phyloP scores from a whole-genome alignment of 2,113 vertebrate species.

The Kryptolebias marmoratus region DNA sequence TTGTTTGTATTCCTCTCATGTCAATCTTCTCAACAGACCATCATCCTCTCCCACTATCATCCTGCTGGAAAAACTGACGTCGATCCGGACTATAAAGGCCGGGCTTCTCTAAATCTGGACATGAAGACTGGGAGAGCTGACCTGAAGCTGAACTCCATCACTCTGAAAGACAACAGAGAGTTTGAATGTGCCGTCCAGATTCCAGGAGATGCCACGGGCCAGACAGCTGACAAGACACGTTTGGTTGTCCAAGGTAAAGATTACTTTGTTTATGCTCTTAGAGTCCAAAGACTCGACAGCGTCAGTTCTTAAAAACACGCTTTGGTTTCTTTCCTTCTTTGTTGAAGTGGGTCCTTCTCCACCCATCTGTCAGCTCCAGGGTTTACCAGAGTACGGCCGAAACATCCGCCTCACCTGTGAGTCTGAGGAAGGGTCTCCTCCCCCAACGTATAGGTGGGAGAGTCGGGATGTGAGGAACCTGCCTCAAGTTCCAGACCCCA shows the following conservation, averaged over 20 bases:
- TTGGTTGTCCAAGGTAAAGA: conserved; percentile 62
- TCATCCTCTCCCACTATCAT: conserved; percentile 22
- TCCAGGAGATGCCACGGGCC: conserved; percentile 16
- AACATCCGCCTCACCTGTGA: conserved; percentile 86
- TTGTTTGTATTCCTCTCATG: background rate
- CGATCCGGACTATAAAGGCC: accelerated
- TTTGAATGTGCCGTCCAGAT: conserved; percentile 63
- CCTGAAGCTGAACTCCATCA: conserved; percentile 52
- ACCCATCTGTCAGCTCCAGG: conserved; percentile 83
- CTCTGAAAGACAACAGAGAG: conserved; percentile 33
- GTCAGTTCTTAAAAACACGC: too few relatives aligned
- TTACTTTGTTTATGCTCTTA: too few relatives aligned
- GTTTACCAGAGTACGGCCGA: conserved; percentile 81
- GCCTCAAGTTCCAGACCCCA: conserved; percentile 11
- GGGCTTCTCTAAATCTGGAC: background rate
- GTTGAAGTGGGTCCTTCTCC: conserved; percentile 79
- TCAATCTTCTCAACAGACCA: conserved; percentile 23
- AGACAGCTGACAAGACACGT: accelerated
- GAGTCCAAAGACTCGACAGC: too few relatives aligned
- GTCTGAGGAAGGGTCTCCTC: conserved; percentile 87
- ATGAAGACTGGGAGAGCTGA: background rate
- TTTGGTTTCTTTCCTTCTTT: background rate
- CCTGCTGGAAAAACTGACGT: accelerated
- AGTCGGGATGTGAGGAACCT: conserved; percentile 61
- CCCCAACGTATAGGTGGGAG: conserved; percentile 86